These are phyloP conservation scores for Clavelina lepadiformis DNA, from an alignment of 23 tunicate species.

Conservation along the genomic window DNA sequence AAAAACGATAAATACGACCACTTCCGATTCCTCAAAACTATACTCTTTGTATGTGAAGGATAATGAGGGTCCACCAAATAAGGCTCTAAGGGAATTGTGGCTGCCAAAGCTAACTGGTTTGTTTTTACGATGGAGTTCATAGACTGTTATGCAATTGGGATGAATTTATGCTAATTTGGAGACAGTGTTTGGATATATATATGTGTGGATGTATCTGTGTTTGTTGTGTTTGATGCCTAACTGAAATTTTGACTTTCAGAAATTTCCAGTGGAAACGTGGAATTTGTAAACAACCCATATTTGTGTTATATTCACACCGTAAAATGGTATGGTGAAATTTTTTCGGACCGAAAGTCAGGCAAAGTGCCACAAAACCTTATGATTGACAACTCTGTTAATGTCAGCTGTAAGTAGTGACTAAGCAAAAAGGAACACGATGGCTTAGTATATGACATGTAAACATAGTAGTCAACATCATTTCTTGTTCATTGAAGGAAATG, in stretches of 20 bases:
- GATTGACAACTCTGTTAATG: no score
- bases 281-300: slow-evolving; percentile 16
- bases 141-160: no score
- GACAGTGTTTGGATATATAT: no score
- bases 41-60: slow-evolving; percentile 13
- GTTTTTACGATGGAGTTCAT: not conserved
- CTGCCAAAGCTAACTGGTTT: slow-evolving; percentile 60
- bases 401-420: no score
- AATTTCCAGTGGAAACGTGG: slow-evolving; percentile 60
- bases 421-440: no score
- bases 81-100: slow-evolving; percentile 25
- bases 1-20: no score
- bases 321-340: slow-evolving; percentile 52
- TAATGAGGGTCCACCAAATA: slow-evolving; percentile 2
- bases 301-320: slow-evolving; percentile 58
- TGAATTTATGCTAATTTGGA: no score
- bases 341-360: slow-evolving; percentile 7
- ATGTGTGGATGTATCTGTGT: no score
- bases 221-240: no score
- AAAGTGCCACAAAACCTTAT: no score
- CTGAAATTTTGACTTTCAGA: no score
- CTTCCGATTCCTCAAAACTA: no score
- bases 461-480: not conserved
- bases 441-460: slow-evolving; percentile 1
- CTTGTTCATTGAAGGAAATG: not conserved